Evolutionary conservation across 2,113 vertebrate species (phyloP).

Genomic region (Bathybates hornii): DNA sequence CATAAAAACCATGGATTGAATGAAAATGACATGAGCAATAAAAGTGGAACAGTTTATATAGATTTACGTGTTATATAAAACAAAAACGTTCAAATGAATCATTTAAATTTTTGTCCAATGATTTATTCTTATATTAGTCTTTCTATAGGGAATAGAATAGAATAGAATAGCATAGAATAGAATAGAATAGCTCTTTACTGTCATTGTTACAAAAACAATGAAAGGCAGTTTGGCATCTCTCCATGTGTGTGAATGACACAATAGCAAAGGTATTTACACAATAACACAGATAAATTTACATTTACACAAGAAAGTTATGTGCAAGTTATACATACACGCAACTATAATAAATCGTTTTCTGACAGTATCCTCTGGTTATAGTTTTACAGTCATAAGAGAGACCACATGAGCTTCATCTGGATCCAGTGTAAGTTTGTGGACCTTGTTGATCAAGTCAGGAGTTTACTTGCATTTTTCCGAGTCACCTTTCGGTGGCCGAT

Average conservation of each 20-base stretch:
- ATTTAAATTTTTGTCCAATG: background rate
- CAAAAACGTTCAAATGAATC: background rate
- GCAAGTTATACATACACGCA: fast-evolving
- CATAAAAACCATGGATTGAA: background rate
- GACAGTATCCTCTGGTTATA: background rate
- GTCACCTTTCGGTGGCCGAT: background rate
- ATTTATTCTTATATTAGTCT: background rate
- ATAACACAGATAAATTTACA: background rate
- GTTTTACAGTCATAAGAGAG: background rate
- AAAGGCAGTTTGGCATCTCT: background rate
- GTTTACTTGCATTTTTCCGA: background rate
- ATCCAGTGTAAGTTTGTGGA: background rate
- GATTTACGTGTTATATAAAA: background rate
- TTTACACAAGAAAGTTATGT: no score
- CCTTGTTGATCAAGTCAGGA: background rate
- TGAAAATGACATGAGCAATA: background rate
- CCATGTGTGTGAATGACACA: background rate
- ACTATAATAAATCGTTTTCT: fast-evolving
- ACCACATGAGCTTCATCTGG: background rate
- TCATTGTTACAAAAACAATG: background rate
- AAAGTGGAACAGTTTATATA: background rate
- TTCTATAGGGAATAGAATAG: fast-evolving
- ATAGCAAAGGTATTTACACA: fast-evolving
- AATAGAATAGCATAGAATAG: background rate
- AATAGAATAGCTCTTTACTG: background rate